Percentiles rank a stretch among this genome's conserved stretches.
These are phyloP conservation scores for Branchipolynoe longqiensis DNA, from an alignment of 2,888 invertebrate species.

Conservation along the genomic window DNA sequence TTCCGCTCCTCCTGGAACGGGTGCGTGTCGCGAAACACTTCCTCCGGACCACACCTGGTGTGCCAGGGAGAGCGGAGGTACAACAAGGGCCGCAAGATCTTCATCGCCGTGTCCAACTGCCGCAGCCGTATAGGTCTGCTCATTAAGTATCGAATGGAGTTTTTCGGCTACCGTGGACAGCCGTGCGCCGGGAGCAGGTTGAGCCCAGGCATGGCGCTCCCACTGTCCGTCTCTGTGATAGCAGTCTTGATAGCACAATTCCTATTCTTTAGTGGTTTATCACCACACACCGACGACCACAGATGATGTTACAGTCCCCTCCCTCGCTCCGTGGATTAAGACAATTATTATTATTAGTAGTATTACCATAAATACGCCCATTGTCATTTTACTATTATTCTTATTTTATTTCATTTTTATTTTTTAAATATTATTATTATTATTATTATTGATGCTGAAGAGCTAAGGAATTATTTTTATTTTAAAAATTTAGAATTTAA, in stretches of 20 bases:
- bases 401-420: slow-evolving; percentile 4
- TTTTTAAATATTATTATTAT: slow-evolving; percentile 14
- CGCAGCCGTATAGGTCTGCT: slow-evolving; percentile 63
- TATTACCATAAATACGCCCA: slow-evolving; percentile 6
- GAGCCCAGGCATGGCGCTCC: slow-evolving; percentile 6
- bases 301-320: slow-evolving; percentile 51
- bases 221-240: slow-evolving; percentile 35
- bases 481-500: not conserved
- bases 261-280: no score
- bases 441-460: slow-evolving; percentile 9
- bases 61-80: slow-evolving; percentile 63
- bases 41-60: slow-evolving; percentile 57
- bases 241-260: slow-evolving; percentile 37
- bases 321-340: slow-evolving; percentile 26
- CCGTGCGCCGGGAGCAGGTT: slow-evolving; percentile 60
- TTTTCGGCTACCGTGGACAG: slow-evolving; percentile 62
- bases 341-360: slow-evolving; percentile 3
- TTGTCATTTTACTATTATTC: not conserved
- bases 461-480: not conserved
- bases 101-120: slow-evolving; percentile 67
- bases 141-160: slow-evolving; percentile 66
- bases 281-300: not conserved
- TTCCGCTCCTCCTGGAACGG: slow-evolving; percentile 65
- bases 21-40: slow-evolving; percentile 63
- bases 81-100: slow-evolving; percentile 60